Base-by-base conservation (phyloP, 2,113 vertebrate species). In the Orycteropus afer region DNA sequence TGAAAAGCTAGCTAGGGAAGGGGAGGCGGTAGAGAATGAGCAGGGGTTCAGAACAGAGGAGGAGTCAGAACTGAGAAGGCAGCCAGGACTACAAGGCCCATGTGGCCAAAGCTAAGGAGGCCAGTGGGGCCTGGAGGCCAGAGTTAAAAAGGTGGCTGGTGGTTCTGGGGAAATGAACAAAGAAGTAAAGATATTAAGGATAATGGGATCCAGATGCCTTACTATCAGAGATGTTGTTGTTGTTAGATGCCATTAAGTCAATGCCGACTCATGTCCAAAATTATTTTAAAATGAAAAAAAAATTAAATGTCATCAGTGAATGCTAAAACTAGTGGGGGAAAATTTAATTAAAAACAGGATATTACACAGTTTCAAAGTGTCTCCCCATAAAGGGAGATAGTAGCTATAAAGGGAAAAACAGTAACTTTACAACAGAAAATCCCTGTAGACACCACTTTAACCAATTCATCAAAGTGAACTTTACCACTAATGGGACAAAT, bases 251-350 rank as follows among this genome's bases (percentile, higher is more conserved):
- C n/a, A n/a, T n/a, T n/a, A n/a, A n/a, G n/a, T n/a, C n/a, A n/a
- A n/a, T n/a, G n/a, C n/a, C n/a, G n/a, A n/a, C n/a, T n/a, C n/a
- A 55, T 7, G 6, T 45, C 37, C 57, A 85, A 71, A 37, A 82
- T 51, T 76, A 89, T n/a, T 91, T 86, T 81, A 27, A 87, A 77
- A 49, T 42, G 14, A 82, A 89, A 88, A 67, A 49, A 74, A 49
- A 14, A 14, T 8, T 22, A 76, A 63, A 86, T 63, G 69, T 69
- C 15, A 18, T 74, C 78, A 93, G 53, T 20, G 32, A 77, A 82
- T 42, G 23, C 8, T 61, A 81, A 32, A 86, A 83, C 45, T 25
- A 76, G 22, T 55, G 6, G 5, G 11, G 40, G 23, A n/a, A n/a
- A n/a, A n/a, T n/a, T n/a, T n/a, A n/a, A n/a, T n/a, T n/a, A n/a